Base-by-base conservation (phyloP, 1,140 invertebrate species). In the Oncopeltus fasciatus region DNA sequence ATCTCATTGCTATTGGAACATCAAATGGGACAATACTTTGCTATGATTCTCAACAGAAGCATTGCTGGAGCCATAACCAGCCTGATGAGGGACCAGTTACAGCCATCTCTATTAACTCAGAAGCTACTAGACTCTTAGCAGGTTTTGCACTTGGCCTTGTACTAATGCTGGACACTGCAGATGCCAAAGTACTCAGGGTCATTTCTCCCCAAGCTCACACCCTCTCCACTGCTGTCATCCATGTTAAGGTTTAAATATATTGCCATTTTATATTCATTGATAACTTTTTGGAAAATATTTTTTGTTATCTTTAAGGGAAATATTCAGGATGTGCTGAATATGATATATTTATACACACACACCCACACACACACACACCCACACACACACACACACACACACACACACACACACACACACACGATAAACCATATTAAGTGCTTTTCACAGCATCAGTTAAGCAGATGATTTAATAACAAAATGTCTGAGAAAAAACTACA, bases 11-110 rank as follows among this genome's bases (percentile, higher is more conserved):
- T 20, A 82, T 97, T 53, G 94, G 95, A 33, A 97, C 93, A 44
- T 92, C 90, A 43, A 91, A 95, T 75, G 93, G 94, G 21, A 80
- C 93, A 63, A 81, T 95, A 59, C 75, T 97, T 16, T 84, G 90
- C 59, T 97, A 97, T 79, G 91, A 92, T 79, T 77, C 79, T 2
- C 81, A 83, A 26, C 89, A 92, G 74, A 24, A 79, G 77, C 57
- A 56, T 2, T 74, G 72, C 20, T 66, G 65, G 61, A 58, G 29
- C 26, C 62, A 66, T 29, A 59, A 61, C 43, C 51, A 44, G 3
- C 49, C 47, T 16, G 27, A 46, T 24, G 64, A 65, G n/a, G 87
- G 87, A 49, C 83, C 92, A 9, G 87, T 70, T 14, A 92, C 92
- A 26, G 81, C 84, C 57, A 38, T 71, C n/a, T 60, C 67, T 57